Evolutionary conservation across 2,113 vertebrate genomes (phyloP).

Genomic region (Mus spicilegus): DNA sequence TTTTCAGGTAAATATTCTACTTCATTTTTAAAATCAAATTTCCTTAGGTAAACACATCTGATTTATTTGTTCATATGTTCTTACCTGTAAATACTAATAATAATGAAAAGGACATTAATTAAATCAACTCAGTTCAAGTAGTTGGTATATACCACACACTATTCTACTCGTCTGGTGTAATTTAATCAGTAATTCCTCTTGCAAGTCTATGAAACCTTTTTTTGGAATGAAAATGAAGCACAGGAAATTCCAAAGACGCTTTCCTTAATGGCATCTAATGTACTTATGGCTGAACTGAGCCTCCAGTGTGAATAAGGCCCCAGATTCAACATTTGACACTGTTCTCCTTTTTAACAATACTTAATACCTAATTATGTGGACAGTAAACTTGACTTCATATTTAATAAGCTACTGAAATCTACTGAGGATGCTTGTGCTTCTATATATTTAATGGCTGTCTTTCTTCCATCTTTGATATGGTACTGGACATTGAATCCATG

Average conservation of each 20-base stretch:
- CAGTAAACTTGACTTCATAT: neutral
- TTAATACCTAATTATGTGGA: neutral
- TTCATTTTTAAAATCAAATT: neutral
- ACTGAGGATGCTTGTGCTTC: neutral
- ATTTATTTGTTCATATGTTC: slow-evolving; percentile 5
- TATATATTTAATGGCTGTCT: neutral
- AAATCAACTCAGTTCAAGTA: neutral
- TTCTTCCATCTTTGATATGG: neutral
- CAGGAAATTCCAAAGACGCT: neutral
- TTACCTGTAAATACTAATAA: neutral
- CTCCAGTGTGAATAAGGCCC: neutral
- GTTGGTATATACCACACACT: neutral
- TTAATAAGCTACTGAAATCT: neutral
- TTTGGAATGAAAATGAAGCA: neutral
- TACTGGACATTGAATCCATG: neutral
- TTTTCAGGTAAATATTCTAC: neutral
- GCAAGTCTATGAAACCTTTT: neutral
- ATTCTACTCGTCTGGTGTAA: neutral
- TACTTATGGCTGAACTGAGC: neutral
- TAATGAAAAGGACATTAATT: neutral
- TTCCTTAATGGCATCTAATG: neutral
- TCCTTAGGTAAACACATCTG: neutral
- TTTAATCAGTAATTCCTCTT: neutral
- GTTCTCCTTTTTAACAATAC: neutral
- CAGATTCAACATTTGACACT: neutral